These are phyloP conservation scores for Chionodraco myersi DNA, from an alignment of 2,113 vertebrate species.

Conservation along the genomic window DNA sequence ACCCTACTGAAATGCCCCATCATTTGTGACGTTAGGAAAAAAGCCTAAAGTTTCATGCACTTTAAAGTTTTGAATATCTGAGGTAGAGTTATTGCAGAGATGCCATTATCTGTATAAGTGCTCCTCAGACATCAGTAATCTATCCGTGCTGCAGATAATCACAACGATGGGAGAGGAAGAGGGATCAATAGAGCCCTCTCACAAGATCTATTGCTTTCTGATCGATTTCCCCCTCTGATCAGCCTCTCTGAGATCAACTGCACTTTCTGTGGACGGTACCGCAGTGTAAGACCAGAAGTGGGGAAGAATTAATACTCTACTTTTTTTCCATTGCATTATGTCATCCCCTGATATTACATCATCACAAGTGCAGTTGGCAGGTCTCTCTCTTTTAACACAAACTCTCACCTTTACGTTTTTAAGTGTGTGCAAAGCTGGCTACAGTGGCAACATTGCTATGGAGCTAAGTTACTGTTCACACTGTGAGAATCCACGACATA, in stretches of 20 bases:
- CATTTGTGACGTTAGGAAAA: conserved; percentile 2
- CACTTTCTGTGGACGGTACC: conserved; percentile 59
- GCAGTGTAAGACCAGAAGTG: conserved; percentile 34
- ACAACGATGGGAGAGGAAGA: conserved; percentile 70
- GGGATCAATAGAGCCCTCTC: conserved; percentile 79
- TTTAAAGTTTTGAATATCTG: conserved; percentile 41
- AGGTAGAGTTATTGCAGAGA: conserved; percentile 37
- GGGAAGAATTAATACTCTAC: conserved; percentile 31
- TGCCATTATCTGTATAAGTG: conserved; percentile 53
- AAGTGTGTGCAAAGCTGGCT: neutral
- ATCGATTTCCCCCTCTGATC: conserved; percentile 78
- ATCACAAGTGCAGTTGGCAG: neutral
- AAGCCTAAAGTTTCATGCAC: neutral
- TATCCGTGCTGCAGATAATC: conserved; percentile 75
- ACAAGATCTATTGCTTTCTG: conserved; percentile 81
- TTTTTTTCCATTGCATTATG: conserved; percentile 4
- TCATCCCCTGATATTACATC: conserved; percentile 32
- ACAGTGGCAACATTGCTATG: neutral
- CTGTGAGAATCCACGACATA: neutral
- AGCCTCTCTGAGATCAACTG: conserved; percentile 68
- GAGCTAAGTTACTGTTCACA: neutral
- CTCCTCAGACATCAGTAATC: conserved; percentile 70
- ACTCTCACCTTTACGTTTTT: neutral
- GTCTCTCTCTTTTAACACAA: neutral
- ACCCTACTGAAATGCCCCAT: neutral